These are phyloP conservation scores for Mycetomoellerius zeteki DNA, from an alignment of 1,140 invertebrate genomes.

Conservation along the genomic window DNA sequence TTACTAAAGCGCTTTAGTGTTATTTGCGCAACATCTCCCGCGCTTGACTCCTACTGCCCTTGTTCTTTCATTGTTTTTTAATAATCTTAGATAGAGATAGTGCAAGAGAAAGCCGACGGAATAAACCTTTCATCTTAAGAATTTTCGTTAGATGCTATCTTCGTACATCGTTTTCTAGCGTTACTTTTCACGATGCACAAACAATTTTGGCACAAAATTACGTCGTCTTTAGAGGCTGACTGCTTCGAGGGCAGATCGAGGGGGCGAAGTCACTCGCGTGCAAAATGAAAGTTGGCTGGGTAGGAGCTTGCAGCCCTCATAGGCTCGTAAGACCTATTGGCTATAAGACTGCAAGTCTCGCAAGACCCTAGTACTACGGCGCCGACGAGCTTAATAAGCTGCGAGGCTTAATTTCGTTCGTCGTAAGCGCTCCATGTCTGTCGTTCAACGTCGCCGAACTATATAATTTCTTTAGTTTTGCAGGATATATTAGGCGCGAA, in stretches of 20 bases:
- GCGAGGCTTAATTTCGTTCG: constrained; percentile 73
- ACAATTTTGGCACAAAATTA: constrained; percentile 79
- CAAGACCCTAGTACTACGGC: not conserved
- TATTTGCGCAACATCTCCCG: too few species aligned
- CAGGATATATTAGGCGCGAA: constrained; percentile 12
- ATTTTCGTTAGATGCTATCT: not conserved
- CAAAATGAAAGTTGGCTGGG: constrained; percentile 79
- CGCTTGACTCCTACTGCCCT: too few species aligned
- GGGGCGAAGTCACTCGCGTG: constrained; percentile 69
- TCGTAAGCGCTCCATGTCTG: constrained; percentile 26
- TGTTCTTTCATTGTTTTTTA: too few species aligned
- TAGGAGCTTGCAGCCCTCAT: constrained; percentile 32
- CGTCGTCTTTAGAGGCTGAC: constrained; percentile 60
- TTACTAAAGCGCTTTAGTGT: too few species aligned
- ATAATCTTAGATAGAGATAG: not conserved
- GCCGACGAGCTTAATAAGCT: constrained; percentile 74
- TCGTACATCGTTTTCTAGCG: constrained; percentile 44
- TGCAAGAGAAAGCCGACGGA: not conserved
- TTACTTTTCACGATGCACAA: constrained; percentile 69
- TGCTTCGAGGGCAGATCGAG: constrained; percentile 59
- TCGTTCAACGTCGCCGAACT: not conserved
- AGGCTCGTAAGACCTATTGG: not conserved
- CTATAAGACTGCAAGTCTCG: not conserved
- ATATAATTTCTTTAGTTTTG: constrained; percentile 49
- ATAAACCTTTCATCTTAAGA: not conserved